Conservation (phyloP, 2,888 invertebrate genomes). For the Nesidiocoris tenuis region DNA sequence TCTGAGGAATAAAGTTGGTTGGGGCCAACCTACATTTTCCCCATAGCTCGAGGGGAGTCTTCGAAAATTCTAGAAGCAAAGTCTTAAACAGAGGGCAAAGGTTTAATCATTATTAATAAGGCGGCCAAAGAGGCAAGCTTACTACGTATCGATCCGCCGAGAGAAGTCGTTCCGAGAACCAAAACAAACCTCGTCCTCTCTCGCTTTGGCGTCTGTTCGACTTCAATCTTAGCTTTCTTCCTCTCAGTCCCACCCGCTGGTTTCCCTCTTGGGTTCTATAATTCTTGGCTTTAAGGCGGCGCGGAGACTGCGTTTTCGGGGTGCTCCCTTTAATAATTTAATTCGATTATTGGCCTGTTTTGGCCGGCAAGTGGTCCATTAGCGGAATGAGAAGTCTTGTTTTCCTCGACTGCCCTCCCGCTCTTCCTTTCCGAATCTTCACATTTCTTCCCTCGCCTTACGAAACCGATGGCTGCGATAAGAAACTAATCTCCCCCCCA, state of each 20-base stretch:
- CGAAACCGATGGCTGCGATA: background rate
- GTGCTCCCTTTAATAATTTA: slow-evolving; percentile 41
- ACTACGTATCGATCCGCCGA: slow-evolving; percentile 26
- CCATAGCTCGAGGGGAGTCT: background rate
- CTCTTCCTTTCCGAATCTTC: background rate
- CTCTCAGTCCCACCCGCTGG: background rate
- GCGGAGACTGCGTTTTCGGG: background rate
- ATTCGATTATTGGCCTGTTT: slow-evolving; percentile 45
- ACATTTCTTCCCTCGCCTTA: background rate
- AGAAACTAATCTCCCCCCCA: background rate
- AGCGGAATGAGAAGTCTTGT: slow-evolving; percentile 46
- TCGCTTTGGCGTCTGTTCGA: background rate
- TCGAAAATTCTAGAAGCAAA: background rate
- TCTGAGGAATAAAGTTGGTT: background rate
- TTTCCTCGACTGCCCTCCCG: slow-evolving; percentile 23
- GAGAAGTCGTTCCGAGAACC: slow-evolving; percentile 14
- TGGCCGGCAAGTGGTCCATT: slow-evolving; percentile 40
- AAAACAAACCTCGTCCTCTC: slow-evolving; percentile 26
- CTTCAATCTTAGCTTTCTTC: background rate
- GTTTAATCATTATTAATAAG: slow-evolving; percentile 38
- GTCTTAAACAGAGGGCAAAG: slow-evolving; percentile 37
- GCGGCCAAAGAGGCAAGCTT: slow-evolving; percentile 26
- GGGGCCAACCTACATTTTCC: background rate
- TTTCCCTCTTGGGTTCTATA: slow-evolving; percentile 5
- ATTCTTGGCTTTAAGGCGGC: slow-evolving; percentile 25